phyloP scores from a whole-genome alignment of 2,113 vertebrate genomes.

The Zapus hudsonius region DNA sequence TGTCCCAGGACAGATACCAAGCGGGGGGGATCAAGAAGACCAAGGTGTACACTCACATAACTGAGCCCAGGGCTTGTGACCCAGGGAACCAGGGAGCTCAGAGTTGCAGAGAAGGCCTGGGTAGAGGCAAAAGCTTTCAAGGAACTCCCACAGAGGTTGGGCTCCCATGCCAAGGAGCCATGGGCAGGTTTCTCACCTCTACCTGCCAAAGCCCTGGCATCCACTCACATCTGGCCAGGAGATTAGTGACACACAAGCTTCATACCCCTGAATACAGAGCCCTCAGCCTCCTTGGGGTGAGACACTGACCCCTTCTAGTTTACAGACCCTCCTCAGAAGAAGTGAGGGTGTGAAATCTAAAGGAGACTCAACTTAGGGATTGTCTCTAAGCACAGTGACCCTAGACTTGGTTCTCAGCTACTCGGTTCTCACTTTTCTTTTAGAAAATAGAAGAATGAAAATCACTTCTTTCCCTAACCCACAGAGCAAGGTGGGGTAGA shows the following conservation, averaged over 20 bases:
- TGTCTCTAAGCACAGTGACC: neutral
- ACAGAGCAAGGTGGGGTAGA: too few relatives aligned
- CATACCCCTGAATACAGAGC: fast-evolving
- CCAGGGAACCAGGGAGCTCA: too few relatives aligned
- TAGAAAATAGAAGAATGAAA: neutral
- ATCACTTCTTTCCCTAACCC: neutral
- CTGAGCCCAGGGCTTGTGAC: too few relatives aligned
- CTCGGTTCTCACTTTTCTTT: neutral
- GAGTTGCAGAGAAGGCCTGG: neutral
- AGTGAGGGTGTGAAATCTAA: fast-evolving
- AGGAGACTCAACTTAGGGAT: neutral
- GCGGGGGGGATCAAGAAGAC: neutral
- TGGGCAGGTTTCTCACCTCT: neutral
- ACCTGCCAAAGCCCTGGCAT: too few relatives aligned
- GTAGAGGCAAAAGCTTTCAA: too few relatives aligned
- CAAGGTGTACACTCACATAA: neutral
- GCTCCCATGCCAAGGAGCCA: neutral
- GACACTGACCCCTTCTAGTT: too few relatives aligned
- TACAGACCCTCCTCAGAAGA: neutral
- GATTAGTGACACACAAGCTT: too few relatives aligned
- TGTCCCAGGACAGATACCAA: neutral
- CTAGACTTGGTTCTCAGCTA: neutral
- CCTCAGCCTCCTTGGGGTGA: neutral
- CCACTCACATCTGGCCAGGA: neutral
- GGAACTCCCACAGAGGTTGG: neutral